phyloP scores from a whole-genome alignment of 2,797 vertebrate species.

The Sebastes paucispinis region DNA sequence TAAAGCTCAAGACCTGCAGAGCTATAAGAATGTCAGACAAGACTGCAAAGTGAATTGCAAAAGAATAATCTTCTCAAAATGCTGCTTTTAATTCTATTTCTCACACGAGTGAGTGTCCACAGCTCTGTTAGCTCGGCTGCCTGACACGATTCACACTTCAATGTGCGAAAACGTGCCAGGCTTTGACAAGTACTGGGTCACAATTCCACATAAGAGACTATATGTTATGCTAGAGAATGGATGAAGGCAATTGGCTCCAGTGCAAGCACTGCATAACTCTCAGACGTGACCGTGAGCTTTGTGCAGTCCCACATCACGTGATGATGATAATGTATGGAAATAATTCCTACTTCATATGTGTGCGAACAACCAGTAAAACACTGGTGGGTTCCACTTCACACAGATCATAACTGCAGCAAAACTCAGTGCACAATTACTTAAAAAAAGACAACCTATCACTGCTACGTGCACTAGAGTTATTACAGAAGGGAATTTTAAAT shows the following conservation, averaged over 20 bases:
- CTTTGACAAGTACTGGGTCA: constrained; percentile 17
- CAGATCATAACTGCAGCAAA: neutral
- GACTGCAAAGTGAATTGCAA: neutral
- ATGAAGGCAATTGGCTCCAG: constrained; percentile 19
- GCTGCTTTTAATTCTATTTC: neutral
- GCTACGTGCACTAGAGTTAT: neutral
- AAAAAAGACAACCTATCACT: neutral
- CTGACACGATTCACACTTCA: neutral
- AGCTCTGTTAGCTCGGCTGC: neutral
- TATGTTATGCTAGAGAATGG: neutral
- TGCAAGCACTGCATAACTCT: constrained; percentile 5
- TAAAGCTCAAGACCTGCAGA: neutral
- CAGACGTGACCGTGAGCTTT: constrained; percentile 19
- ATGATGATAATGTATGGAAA: constrained; percentile 22
- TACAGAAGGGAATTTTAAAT: neutral
- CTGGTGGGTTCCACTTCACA: neutral
- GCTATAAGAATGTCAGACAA: neutral
- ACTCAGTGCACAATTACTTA: neutral
- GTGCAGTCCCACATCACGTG: neutral
- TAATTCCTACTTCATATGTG: neutral
- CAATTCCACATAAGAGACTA: neutral
- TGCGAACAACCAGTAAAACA: neutral
- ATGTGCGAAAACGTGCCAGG: constrained; percentile 25
- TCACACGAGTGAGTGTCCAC: neutral
- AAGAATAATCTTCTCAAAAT: neutral